Evolutionary conservation across 2,113 vertebrate genomes (phyloP), one percentile per base, ranked within the genome.

Genomic region (Cyanoramphus novaezelandiae): DNA sequence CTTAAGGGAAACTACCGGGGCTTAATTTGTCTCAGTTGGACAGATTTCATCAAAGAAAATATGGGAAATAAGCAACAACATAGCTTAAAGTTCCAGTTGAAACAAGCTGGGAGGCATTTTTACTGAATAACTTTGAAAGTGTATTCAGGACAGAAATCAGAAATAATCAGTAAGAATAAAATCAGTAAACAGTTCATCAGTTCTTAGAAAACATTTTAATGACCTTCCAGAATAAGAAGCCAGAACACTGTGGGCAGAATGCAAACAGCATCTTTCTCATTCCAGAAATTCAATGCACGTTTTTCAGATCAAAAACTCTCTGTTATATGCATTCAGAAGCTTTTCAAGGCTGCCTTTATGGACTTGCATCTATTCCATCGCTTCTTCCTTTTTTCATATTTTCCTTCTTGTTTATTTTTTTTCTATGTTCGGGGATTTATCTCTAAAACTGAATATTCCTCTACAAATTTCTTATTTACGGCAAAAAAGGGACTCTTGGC

Each of bases 161-260:
- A 29, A 80, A 88, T 83, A 92, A 86, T 85, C 71, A 84, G 72
- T 71, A 78, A 92, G 46, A 90, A 88, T 50, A 83, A 94, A 95
- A 84, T 88, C 60, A 79, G 77, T 71, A 92, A 94, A 94, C 41
- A 94, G 47, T 84, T 96, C 39, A 64, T 76, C 88, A 86, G 50
- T 86, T 96, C 93, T 90, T 82, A 65, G 90, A 92, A 96, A 97
- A 86, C 47, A 96, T 95, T 93, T 95, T 84, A 92, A 92, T 82
- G 93, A 82, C 88, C 86, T 91, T 92, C 29, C 62, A 91, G 77
- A 93, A 65, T 19, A 86, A 13, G 47, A 90, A 92, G 76, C 69
- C 92, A 93, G 88, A 95, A 96, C 93, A 91, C 3, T 65, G 92
- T 96, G 96, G 92, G 95, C 91, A 92, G 95, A 97, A 96, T 92